phyloP scores from a whole-genome alignment of 2,113 vertebrate species.

The Coregonus clupeaformis region DNA sequence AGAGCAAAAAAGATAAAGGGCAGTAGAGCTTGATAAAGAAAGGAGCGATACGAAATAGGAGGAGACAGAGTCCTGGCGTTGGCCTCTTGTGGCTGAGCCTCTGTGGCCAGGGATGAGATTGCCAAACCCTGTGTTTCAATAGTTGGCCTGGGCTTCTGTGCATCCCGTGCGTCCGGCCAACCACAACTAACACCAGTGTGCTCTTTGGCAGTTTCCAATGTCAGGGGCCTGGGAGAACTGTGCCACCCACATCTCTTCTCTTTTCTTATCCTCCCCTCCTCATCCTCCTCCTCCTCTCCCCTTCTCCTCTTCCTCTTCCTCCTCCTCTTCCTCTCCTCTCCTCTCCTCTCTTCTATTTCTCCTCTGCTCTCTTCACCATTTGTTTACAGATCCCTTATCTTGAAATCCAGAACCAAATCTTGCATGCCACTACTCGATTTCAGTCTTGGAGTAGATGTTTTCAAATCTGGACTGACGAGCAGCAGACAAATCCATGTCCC shows the following conservation, averaged over 20 bases:
- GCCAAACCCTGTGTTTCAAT: constrained; percentile 73
- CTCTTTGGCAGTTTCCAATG: constrained; percentile 73
- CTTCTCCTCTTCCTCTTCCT: constrained; percentile 16
- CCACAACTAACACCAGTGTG: constrained; percentile 77
- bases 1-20: constrained; percentile 21
- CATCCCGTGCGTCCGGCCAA: constrained; percentile 78
- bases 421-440: too few species aligned
- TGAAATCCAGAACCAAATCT: too few species aligned
- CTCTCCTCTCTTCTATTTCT: too few species aligned
- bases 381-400: too few species aligned
- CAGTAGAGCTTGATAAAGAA: constrained; percentile 2
- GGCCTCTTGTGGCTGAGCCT: constrained; percentile 68
- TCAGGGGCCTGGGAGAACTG: constrained; percentile 66
- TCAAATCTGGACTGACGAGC: too few species aligned
- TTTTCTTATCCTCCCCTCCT: constrained; percentile 9
- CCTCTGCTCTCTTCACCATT: too few species aligned
- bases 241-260: constrained; percentile 70
- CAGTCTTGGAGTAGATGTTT: too few species aligned
- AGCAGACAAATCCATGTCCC: too few species aligned
- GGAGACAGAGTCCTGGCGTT: constrained; percentile 60
- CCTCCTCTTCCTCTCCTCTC: not conserved
- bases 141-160: constrained; percentile 70
- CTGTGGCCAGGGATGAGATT: constrained; percentile 60
- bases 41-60: constrained; percentile 10
- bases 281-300: constrained; percentile 25